Base-by-base conservation (phyloP, 2,113 vertebrate genomes). In the Amazona vittata region DNA sequence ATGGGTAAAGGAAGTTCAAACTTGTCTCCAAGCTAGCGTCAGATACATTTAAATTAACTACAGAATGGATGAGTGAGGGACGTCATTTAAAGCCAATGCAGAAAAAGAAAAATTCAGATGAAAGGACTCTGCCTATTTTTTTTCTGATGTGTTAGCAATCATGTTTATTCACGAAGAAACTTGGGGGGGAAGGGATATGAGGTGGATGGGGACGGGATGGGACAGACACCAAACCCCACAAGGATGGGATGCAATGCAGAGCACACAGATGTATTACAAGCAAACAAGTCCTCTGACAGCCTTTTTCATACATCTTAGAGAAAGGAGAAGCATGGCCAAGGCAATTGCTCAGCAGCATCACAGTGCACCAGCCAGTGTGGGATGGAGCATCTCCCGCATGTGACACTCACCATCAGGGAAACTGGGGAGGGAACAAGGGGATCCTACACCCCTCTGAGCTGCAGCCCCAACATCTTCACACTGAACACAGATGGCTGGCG, bases 401-500 rank as follows among this genome's bases (percentile, higher is more conserved):
- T 26, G 50, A 2, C 35, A 49, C 5, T 18, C 47, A 50, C 46
- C 49, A 9, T 1, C 0, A 0, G 15, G 64, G 43, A 63, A 77
- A 35, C 26, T 2, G 22, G 18, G 35, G 46, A 70, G 21, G 16
- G 37, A 31, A 9, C 1, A 1, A 9, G 29, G 24, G 9, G 3
- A 12, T 28, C 19, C 22, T 29, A 7, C 4, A 4, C 16, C 5
- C 0, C 3, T 39, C 60, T 26, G 3, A 84, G 77, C 4, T 2
- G 20, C 53, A 85, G 41, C 50, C 50, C 59, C 47, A 9, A 52
- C 53, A 70, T 10, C 46, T 12, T 3, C 1, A 0, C 25, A 9
- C 3, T 1, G 10, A 8, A 0, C 18, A 3, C 73, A 78, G 77
- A 28, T 2, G 29, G 49, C 4, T 4, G 0, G 22, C 0, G 0